phyloP scores from a whole-genome alignment of 1,140 invertebrate genomes.

The Euborellia annulipes region DNA sequence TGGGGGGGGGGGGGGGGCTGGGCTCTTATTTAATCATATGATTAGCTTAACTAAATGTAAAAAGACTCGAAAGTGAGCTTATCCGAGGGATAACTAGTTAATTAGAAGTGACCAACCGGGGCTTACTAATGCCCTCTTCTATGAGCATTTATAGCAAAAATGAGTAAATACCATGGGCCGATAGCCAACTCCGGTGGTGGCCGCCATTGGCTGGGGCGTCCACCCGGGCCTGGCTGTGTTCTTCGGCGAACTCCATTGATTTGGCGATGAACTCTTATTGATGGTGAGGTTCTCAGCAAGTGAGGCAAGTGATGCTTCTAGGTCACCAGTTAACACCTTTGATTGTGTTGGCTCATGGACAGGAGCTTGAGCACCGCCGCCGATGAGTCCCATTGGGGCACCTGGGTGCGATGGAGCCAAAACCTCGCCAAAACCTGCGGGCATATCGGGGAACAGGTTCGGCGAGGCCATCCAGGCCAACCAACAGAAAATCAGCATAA shows the following conservation, averaged over 20 bases:
- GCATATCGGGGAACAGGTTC: neutral
- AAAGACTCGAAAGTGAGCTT: too few relatives aligned
- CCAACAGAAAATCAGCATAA: neutral
- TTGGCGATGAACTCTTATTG: slow-evolving; percentile 44
- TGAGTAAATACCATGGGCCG: slow-evolving; percentile 79
- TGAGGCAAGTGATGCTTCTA: slow-evolving; percentile 79
- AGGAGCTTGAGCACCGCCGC: slow-evolving; percentile 3
- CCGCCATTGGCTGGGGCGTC: slow-evolving; percentile 72
- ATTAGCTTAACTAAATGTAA: too few relatives aligned
- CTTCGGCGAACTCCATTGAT: slow-evolving; percentile 74
- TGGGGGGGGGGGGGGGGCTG: too few relatives aligned
- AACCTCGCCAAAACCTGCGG: neutral
- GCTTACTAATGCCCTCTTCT: too few relatives aligned
- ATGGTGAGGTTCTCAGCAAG: slow-evolving; percentile 85
- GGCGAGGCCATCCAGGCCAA: slow-evolving; percentile 1
- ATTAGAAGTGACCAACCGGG: too few relatives aligned
- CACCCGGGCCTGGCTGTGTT: slow-evolving; percentile 61
- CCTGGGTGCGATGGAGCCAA: neutral
- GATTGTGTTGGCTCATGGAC: slow-evolving; percentile 25
- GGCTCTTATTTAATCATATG: too few relatives aligned
- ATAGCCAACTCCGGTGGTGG: slow-evolving; percentile 67
- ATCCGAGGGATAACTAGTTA: too few relatives aligned
- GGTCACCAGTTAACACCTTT: slow-evolving; percentile 74
- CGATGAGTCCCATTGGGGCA: neutral
- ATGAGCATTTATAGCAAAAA: too few relatives aligned